These are phyloP conservation scores for Crossoptilon crossoptilon DNA, from an alignment of 2,797 vertebrate species.

Conservation along the genomic window DNA sequence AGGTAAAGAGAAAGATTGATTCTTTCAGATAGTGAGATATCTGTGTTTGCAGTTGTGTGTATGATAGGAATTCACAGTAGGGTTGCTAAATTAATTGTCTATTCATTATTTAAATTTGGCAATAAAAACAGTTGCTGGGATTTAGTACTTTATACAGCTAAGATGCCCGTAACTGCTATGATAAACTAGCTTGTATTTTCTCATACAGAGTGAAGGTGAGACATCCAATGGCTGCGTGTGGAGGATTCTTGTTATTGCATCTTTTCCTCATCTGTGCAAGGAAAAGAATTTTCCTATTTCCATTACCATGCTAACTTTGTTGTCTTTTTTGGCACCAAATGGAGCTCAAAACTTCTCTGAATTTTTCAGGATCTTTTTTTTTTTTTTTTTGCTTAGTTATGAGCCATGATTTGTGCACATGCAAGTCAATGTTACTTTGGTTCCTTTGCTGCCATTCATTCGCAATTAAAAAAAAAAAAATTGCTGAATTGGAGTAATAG, in stretches of 20 bases:
- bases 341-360: not conserved
- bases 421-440: not conserved
- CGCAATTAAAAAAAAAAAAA: conserved; percentile 28
- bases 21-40: not conserved
- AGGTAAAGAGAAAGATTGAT: not conserved
- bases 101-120: not conserved
- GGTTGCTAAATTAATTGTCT: not conserved
- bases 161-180: not conserved
- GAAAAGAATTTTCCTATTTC: not conserved
- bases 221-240: not conserved
- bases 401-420: not conserved
- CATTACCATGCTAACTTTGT: not conserved
- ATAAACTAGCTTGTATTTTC: not conserved
- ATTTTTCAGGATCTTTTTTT: not conserved
- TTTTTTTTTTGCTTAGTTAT: not conserved
- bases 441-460: conserved; percentile 20
- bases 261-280: not conserved
- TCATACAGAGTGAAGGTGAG: not conserved
- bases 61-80: not conserved
- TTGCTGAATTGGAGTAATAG: conserved; percentile 55
- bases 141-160: not conserved
- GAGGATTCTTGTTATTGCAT: not conserved
- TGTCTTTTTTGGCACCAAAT: not conserved
- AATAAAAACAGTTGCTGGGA: not conserved
- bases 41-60: not conserved